Evolutionary conservation across 2,797 vertebrate species (phyloP).

Genomic region (Parauchenoglanis ngamensis): DNA sequence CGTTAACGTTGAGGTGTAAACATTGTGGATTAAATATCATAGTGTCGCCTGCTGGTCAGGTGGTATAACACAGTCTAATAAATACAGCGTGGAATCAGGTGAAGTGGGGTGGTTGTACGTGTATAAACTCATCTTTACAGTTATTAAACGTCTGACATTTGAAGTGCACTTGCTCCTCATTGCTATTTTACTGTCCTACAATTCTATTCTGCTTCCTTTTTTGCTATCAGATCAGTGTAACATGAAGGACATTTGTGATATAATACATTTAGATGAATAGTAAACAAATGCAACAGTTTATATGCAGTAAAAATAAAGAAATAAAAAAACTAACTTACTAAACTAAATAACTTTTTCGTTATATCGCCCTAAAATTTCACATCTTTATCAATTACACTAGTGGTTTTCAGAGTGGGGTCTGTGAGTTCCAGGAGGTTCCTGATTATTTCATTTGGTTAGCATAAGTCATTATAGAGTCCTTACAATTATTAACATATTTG

Average conservation of each 20-base stretch:
- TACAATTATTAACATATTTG: background rate
- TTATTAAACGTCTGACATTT: background rate
- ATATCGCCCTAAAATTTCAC: background rate
- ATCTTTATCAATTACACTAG: background rate
- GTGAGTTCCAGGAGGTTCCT: background rate
- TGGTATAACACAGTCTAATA: background rate
- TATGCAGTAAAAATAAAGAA: background rate
- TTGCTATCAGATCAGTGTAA: background rate
- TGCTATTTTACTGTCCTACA: background rate
- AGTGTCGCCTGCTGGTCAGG: conserved; percentile 28
- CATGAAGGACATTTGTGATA: background rate
- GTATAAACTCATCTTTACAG: background rate
- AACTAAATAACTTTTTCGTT: too few relatives aligned
- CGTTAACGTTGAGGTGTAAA: background rate
- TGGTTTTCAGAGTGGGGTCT: background rate
- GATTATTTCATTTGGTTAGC: background rate
- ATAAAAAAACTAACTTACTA: too few relatives aligned
- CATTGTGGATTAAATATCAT: background rate
- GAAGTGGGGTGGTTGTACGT: background rate
- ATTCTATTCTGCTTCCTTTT: background rate
- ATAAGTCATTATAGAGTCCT: background rate
- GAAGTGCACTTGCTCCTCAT: background rate
- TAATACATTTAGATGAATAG: background rate
- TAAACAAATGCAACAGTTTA: background rate
- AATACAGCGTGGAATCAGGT: background rate